Evolutionary conservation across 2,113 vertebrate species (phyloP), one percentile per base, ranked within the genome.

Genomic region (Acinonyx jubatus): DNA sequence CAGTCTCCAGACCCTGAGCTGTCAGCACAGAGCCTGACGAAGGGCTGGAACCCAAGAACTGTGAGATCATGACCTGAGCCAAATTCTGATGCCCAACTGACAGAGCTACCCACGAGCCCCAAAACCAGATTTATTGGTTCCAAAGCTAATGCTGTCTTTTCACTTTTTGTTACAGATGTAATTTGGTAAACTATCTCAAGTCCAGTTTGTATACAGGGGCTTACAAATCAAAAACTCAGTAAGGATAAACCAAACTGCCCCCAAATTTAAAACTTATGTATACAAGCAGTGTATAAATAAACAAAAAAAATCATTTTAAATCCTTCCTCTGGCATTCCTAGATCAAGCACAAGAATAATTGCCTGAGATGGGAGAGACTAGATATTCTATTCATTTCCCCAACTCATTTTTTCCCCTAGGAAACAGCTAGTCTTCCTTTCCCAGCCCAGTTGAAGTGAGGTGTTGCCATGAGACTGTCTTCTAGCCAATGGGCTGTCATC

Each of bases 371-470:
- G n/a, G 11, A 80, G 65, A 93, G 6, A 85, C 31, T 15, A 68
- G 19, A 21, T 50, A 18, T 2, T 1, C 1, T 50, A 15, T 2
- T 1, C 0, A 3, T 80, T 82, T 55, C 25, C 27, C 29, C 50
- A n/a, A 31, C 31, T 86, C 12, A 21, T 55, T 94, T 86, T 29
- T 19, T 61, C 36, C 27, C 18, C 19, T 3, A 81, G 69, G 65
- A 74, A 94, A 27, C 27, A 52, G 7, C 5, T 14, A 74, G 15
- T 6, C 41, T 81, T 92, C 5, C 27, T 86, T 78, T 61, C n/a
- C 5, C 12, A 84, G 19, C 2, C 69, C 7, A 7, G 9, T 19
- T 31, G 9, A 23, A 80, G 12, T 36, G 13, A 89, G 11, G 7
- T 74, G 0, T 65, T 78, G 10, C 61, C 65, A 45, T 14, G 9